Evolutionary conservation across 37 sponge, comb jelly and placozoan genomes (phyloP).

Genomic region (Petrosia ficiformis): DNA sequence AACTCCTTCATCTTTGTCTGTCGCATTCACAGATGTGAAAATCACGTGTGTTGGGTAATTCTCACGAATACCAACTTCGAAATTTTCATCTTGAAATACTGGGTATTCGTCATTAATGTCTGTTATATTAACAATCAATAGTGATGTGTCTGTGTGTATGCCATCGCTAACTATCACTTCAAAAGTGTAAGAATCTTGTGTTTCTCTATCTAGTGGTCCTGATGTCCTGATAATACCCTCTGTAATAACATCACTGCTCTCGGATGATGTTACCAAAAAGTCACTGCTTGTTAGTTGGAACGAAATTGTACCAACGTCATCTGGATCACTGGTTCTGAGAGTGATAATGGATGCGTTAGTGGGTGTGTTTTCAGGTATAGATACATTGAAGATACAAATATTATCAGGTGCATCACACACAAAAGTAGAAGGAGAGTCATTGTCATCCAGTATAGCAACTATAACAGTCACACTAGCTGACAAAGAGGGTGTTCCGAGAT

Average conservation of each 20-base stretch:
- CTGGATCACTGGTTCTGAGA: conserved; percentile 25
- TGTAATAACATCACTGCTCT: background rate
- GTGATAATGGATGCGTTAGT: background rate
- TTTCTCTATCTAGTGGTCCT: conserved; percentile 20
- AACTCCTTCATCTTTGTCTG: conserved; percentile 43
- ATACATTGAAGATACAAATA: background rate
- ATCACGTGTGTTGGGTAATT: conserved; percentile 27
- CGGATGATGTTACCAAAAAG: background rate
- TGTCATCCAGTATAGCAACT: conserved; percentile 33
- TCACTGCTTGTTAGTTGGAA: conserved; percentile 4
- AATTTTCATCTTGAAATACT: conserved; percentile 6
- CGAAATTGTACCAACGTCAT: background rate
- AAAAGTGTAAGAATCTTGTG: background rate
- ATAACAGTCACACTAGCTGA: conserved; percentile 11
- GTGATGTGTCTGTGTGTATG: background rate
- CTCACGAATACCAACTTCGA: conserved; percentile 17
- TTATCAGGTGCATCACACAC: background rate
- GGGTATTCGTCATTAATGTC: conserved; percentile 53
- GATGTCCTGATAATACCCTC: conserved; percentile 8
- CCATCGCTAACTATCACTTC: conserved; percentile 31
- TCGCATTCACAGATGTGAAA: conserved; percentile 45
- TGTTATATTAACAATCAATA: conserved; percentile 26
- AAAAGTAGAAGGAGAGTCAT: conserved; percentile 36
- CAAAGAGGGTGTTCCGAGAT: conserved; percentile 41
- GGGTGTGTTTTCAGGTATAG: background rate